A percentile compares a stretch with the other conserved stretches of the same genome.
Evolutionary conservation across 2,888 invertebrate genomes (phyloP).

Genomic region (Ecliptopera silaceata): DNA sequence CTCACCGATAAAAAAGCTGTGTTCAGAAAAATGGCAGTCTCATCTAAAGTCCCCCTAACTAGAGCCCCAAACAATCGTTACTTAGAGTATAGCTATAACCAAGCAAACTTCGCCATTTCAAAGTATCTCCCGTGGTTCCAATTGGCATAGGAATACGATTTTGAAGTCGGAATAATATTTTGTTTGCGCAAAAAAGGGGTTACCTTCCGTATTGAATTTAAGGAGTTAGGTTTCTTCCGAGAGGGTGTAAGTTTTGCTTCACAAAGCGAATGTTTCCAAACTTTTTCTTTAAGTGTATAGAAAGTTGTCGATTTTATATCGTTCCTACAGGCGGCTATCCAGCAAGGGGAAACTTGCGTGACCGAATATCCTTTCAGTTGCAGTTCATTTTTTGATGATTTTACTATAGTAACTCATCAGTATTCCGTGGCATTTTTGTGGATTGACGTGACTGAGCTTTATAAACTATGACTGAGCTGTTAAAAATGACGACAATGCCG

Average conservation of each 20-base stretch:
- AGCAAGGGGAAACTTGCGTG: too few relatives aligned
- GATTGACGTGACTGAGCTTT: too few relatives aligned
- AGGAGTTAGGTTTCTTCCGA: slow-evolving; percentile 48
- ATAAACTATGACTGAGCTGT: too few relatives aligned
- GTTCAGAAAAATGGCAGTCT: neutral
- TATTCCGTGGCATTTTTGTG: too few relatives aligned
- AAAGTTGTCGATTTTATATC: slow-evolving; percentile 43
- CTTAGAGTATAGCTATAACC: slow-evolving; percentile 40
- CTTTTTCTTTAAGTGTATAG: slow-evolving; percentile 50
- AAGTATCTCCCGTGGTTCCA: slow-evolving; percentile 47
- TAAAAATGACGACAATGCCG: too few relatives aligned
- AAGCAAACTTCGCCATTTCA: slow-evolving; percentile 54
- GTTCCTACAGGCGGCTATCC: too few relatives aligned
- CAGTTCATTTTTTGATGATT: too few relatives aligned
- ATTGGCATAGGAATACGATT: slow-evolving; percentile 60
- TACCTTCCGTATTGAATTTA: slow-evolving; percentile 58
- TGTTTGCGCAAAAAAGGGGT: slow-evolving; percentile 47
- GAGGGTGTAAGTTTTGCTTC: slow-evolving; percentile 48
- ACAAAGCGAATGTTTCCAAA: slow-evolving; percentile 47
- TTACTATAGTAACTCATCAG: too few relatives aligned
- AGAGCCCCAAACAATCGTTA: slow-evolving; percentile 21
- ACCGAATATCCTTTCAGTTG: too few relatives aligned
- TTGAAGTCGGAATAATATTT: slow-evolving; percentile 55
- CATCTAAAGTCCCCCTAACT: slow-evolving; percentile 4
- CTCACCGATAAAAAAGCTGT: slow-evolving; percentile 1